phyloP scores from a whole-genome alignment of 1,140 invertebrate species.

The Scaptomyza montana region DNA sequence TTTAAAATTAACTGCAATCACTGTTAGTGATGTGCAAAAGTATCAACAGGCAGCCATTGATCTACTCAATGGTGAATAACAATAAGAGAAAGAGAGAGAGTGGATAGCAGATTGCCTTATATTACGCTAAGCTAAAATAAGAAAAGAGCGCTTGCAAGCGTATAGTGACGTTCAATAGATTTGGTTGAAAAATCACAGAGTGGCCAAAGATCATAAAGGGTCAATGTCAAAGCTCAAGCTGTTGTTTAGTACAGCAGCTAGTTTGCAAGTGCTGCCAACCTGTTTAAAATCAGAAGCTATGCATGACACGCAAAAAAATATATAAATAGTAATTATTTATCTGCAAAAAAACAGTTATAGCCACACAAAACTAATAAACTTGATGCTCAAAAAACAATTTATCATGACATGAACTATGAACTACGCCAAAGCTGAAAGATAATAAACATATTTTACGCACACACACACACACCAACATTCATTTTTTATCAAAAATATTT shows the following conservation, averaged over 20 bases:
- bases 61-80: too few relatives aligned
- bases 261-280: conserved; percentile 15
- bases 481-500: conserved; percentile 26
- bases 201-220: background rate
- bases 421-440: conserved; percentile 2
- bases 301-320: background rate
- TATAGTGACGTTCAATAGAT: too few relatives aligned
- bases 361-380: conserved; percentile 29
- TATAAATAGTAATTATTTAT: conserved; percentile 15
- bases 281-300: conserved; percentile 15
- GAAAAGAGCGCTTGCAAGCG: too few relatives aligned
- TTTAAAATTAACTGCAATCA: background rate
- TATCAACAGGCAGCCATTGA: background rate
- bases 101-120: too few relatives aligned
- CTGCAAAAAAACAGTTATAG: conserved; percentile 23
- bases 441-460: conserved; percentile 1
- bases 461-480: background rate
- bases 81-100: background rate
- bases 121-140: too few relatives aligned
- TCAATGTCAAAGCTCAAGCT: background rate
- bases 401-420: conserved; percentile 14
- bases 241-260: background rate
- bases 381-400: conserved; percentile 16
- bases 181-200: too few relatives aligned
- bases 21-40: background rate